A percentile compares a stretch with the other conserved stretches of the same genome.
phyloP scores from a whole-genome alignment of 2,797 vertebrate species.

The Pteropus rufus region DNA sequence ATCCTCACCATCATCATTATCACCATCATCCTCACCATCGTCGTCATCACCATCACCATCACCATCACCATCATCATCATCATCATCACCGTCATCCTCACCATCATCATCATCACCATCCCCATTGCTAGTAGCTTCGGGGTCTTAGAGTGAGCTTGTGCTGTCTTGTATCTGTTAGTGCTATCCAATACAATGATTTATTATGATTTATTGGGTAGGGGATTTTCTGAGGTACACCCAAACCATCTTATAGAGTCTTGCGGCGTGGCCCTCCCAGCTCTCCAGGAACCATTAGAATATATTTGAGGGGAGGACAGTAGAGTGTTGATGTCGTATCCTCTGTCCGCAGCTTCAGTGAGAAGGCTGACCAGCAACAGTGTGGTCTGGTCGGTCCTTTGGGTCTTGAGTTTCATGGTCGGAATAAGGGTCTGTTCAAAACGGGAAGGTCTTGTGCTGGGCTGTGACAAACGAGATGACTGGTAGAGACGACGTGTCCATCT shows the following conservation, averaged over 20 bases:
- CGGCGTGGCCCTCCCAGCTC: not conserved
- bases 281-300: not conserved
- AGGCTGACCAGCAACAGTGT: not conserved
- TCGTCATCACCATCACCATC: rapidly evolving
- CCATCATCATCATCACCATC: rapidly evolving
- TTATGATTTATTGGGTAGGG: not conserved
- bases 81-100: rapidly evolving
- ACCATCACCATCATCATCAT: rapidly evolving
- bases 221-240: not conserved
- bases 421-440: not conserved
- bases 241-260: not conserved
- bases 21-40: rapidly evolving
- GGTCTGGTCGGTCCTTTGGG: not conserved
- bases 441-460: not conserved
- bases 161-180: not conserved
- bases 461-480: too few relatives aligned
- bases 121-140: not conserved
- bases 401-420: not conserved
- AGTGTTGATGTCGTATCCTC: too few relatives aligned
- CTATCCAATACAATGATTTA: too few relatives aligned
- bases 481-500: not conserved
- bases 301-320: not conserved
- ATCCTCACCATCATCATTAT: rapidly evolving
- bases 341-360: not conserved
- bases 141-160: not conserved